A percentile compares a stretch with the other conserved stretches of the same genome.
Evolutionary conservation across 1,140 invertebrate genomes (phyloP).

Genomic region (Polyergus mexicanus): DNA sequence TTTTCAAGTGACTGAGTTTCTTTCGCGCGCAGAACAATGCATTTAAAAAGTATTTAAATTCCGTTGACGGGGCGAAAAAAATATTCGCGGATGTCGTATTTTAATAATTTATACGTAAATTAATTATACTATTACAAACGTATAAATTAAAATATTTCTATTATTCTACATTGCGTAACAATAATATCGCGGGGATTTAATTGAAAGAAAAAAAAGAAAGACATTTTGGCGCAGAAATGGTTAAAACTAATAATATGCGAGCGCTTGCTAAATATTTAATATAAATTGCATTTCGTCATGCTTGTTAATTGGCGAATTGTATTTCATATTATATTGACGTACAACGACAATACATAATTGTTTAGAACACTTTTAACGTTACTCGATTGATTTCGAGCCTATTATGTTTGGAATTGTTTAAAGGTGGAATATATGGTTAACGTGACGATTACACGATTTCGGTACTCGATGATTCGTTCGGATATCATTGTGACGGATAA

Average conservation of each 20-base stretch:
- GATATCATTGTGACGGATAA: slow-evolving; percentile 56
- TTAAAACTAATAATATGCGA: slow-evolving; percentile 45
- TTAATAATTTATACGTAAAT: slow-evolving; percentile 14
- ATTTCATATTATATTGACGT: slow-evolving; percentile 37
- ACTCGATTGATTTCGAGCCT: slow-evolving; percentile 42
- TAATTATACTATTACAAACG: background rate
- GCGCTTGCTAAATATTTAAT: slow-evolving; percentile 25
- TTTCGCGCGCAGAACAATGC: background rate
- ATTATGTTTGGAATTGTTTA: slow-evolving; percentile 53
- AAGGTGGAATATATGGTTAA: slow-evolving; percentile 32
- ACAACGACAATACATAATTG: slow-evolving; percentile 40
- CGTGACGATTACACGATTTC: slow-evolving; percentile 54
- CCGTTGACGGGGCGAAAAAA: background rate
- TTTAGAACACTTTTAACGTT: slow-evolving; percentile 55
- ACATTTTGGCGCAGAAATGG: slow-evolving; percentile 25
- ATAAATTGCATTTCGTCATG: slow-evolving; percentile 37
- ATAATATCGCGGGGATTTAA: slow-evolving; percentile 29
- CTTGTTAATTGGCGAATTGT: slow-evolving; percentile 42
- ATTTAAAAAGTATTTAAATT: slow-evolving; percentile 12
- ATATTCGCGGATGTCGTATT: background rate
- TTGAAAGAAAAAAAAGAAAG: slow-evolving; percentile 30
- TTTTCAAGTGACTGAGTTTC: slow-evolving; percentile 14
- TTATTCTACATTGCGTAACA: background rate
- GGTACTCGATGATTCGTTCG: slow-evolving; percentile 40
- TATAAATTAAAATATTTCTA: background rate